Evolutionary conservation across 2,113 vertebrate genomes (phyloP).

Genomic region (Tor tambroides): DNA sequence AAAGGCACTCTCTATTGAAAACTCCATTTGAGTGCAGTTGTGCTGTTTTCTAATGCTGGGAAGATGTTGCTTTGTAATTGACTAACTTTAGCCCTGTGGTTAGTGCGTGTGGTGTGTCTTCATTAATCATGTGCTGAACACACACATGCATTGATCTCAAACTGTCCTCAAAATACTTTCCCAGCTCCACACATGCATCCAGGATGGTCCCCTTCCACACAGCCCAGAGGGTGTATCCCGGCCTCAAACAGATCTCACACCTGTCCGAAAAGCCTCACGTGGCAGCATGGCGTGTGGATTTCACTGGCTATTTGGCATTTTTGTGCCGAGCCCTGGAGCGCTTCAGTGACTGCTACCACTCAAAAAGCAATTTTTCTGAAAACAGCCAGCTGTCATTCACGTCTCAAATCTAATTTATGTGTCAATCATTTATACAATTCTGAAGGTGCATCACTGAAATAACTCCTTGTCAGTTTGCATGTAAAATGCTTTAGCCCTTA

Average conservation of each 20-base stretch:
- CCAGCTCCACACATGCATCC: constrained; percentile 13
- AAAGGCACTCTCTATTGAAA: not conserved
- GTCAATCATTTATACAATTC: not conserved
- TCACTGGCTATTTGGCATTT: not conserved
- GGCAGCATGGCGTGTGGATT: not conserved
- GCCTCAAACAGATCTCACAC: constrained; percentile 12
- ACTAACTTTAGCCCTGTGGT: not conserved
- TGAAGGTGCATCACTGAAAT: not conserved
- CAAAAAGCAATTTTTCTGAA: not conserved
- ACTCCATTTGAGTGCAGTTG: not conserved
- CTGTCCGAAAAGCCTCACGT: constrained; percentile 26
- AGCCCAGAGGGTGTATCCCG: constrained; percentile 17
- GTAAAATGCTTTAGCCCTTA: not conserved
- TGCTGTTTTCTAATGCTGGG: not conserved
- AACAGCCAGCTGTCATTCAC: not conserved
- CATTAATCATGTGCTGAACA: constrained; percentile 28
- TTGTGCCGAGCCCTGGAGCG: not conserved
- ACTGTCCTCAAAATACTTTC: constrained; percentile 11
- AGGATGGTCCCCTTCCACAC: not conserved
- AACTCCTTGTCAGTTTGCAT: not conserved
- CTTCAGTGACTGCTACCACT: not conserved
- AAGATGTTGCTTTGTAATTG: constrained; percentile 8
- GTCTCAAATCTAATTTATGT: not conserved
- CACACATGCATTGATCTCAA: constrained; percentile 28
- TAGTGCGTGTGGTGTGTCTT: not conserved